Evolutionary conservation across 2,797 vertebrate species (phyloP), one percentile per base, ranked within the genome.

Genomic region (Furcifer pardalis): DNA sequence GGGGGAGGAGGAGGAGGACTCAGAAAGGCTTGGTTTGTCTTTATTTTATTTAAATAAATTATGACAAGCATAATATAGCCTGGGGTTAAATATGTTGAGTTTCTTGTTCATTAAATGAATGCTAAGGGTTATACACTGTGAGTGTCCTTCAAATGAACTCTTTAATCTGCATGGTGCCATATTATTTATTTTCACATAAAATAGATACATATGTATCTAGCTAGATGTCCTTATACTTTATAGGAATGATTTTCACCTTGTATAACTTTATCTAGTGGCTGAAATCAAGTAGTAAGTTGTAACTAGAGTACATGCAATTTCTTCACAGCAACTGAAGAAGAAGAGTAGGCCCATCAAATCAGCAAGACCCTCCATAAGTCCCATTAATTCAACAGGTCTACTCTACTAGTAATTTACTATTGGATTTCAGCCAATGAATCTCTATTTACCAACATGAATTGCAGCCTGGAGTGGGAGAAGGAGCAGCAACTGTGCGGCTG

Each of bases 11-110:
- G 89, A 91, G 82, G 79, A 89, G 0, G n/a, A 85, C 35, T 91
- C 88, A 79, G 86, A 93, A 78, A 92, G 79, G 32, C 21, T 23
- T 90, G 62, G 27, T 35, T 80, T 66, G 46, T 30, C 66, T n/a
- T 32, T 12, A 15, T 79, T 52, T 80, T 25, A n/a, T 25, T 40
- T 59, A 81, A 32, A 88, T 89, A 88, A 91, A 85, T 88, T 82
- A 32, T 87, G 89, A 92, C 87, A 92, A 79, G 74, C 71, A 77
- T 80, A 85, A 85, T 80, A 86, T 49, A 89, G 83, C 88, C 84
- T 62, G 86, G 46, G 84, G 92, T 86, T 80, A 92, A 91, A 84
- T 66, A 60, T 89, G n/a, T 60, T 87, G 86, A 65, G 37, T 90
- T 40, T 86, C 86, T 66, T 63, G 78, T 56, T 89, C 80, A 88